Conservation (phyloP, 2,888 invertebrate genomes). For the Drosophila tripunctata region DNA sequence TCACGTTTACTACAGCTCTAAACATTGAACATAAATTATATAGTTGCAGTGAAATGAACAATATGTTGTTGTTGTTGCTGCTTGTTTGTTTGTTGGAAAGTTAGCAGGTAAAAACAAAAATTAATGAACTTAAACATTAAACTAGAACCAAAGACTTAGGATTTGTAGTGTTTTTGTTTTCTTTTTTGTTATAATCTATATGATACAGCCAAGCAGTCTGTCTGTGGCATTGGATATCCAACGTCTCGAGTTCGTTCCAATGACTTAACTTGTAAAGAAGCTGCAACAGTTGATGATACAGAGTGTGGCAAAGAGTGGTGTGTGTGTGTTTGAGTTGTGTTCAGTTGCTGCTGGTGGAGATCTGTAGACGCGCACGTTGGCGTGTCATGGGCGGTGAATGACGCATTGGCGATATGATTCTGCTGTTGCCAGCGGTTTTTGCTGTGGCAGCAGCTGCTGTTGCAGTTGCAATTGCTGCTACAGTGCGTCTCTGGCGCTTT, state of each 20-base stretch:
- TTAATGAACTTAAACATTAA: conserved; percentile 47
- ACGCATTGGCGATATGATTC: conserved; percentile 50
- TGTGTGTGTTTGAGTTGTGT: conserved; percentile 4
- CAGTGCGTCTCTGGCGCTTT: conserved; percentile 38
- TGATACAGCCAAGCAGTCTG: conserved; percentile 23
- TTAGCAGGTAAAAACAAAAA: no score
- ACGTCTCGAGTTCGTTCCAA: conserved; percentile 32
- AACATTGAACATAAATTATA: conserved; percentile 26
- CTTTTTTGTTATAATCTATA: conserved; percentile 20
- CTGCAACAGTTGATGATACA: no score
- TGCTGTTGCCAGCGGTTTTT: conserved; percentile 11
- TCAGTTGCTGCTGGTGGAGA: conserved; percentile 66
- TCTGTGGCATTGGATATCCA: conserved; percentile 54
- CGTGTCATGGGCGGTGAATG: conserved; percentile 73
- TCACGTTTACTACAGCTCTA: conserved; percentile 7
- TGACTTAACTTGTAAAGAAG: conserved; percentile 29
- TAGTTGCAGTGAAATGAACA: not conserved
- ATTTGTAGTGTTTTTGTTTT: conserved; percentile 28
- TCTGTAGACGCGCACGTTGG: conserved; percentile 73
- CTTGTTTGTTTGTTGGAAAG: no score
- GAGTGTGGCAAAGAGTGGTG: not conserved
- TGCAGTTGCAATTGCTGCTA: conserved; percentile 1
- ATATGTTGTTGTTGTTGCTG: not conserved
- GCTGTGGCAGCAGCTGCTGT: not conserved
- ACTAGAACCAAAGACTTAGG: conserved; percentile 62